phyloP scores from a whole-genome alignment of 2,113 vertebrate genomes.

The Nipponia nippon region DNA sequence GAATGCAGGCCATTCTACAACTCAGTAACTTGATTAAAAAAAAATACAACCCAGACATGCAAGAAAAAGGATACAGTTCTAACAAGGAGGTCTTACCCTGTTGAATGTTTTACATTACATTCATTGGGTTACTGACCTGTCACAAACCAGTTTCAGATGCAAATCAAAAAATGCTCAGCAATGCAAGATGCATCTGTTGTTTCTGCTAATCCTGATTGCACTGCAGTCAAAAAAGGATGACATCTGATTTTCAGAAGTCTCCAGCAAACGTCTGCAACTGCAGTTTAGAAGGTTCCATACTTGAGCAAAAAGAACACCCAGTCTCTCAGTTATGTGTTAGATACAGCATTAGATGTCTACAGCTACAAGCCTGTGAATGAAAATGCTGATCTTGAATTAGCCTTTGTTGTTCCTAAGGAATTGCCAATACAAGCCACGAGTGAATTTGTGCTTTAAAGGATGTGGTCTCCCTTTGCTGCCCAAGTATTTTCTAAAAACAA shows the following conservation, averaged over 20 bases:
- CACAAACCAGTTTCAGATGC: constrained; percentile 39
- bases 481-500: background rate
- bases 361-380: background rate
- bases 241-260: background rate
- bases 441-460: constrained; percentile 4
- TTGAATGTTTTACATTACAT: constrained; percentile 2
- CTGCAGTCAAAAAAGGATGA: background rate
- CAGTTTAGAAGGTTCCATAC: background rate
- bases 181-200: background rate
- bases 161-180: background rate
- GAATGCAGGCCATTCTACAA: background rate
- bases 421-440: background rate
- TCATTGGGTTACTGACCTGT: background rate
- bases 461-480: background rate
- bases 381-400: background rate
- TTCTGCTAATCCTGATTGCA: background rate
- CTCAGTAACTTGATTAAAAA: constrained; percentile 38
- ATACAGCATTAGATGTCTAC: background rate
- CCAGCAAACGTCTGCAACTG: background rate
- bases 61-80: background rate
- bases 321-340: background rate
- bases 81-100: constrained; percentile 19
- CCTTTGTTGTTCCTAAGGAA: background rate
- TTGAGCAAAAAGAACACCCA: background rate
- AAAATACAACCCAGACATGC: constrained; percentile 22